Evolutionary conservation across 2,888 invertebrate species (phyloP), one percentile per base, ranked within the genome.

Genomic region (Julus scanicus): DNA sequence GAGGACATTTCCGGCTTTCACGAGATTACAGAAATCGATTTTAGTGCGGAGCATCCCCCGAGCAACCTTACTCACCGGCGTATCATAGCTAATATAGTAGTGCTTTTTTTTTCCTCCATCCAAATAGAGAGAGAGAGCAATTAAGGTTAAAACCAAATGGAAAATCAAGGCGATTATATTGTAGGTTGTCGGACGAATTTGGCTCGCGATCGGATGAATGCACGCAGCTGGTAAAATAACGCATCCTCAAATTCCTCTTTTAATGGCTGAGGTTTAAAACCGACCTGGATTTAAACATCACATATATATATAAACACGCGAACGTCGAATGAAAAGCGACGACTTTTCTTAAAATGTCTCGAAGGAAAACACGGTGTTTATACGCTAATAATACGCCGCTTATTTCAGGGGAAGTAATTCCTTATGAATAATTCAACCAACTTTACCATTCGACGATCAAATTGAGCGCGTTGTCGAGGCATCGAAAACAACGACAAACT

Each of bases 1-100:
- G 84, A 84, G 84, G 84, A 84, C 84, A 84, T 84, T 84, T 84
- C 84, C 84, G 84, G 84, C 84, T 84, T 84, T 84, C 84, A 84
- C 44, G 40, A 84, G 84, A 84, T 84, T 84, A 40, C 84, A 48
- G 44, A 84, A 48, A 84, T 84, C 84, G 84, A 84, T 84, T 84
- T 71, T 71, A 71, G 20, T 17, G 57, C n/a, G n/a, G 5, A n/a
- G 17, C 57, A 44, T 44, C 44, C 44, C 44, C 57, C 63, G 20
- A 17, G 63, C 63, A 71, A 71, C 63, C 63, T 20, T n/a, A 20
- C 63, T 71, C 20, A 2, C 20, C 20, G 9, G 20, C 63, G 20
- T 20, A 71, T 63, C n/a, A n/a, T 71, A 57, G n/a, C 57, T 57
- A n/a, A 57, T 57, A 57, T 57, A 57, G 57, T 17, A 17, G 17